Evolutionary conservation across 92 coral and sea anemone species (phyloP).

Genomic region (Isaurus tuberculatus): DNA sequence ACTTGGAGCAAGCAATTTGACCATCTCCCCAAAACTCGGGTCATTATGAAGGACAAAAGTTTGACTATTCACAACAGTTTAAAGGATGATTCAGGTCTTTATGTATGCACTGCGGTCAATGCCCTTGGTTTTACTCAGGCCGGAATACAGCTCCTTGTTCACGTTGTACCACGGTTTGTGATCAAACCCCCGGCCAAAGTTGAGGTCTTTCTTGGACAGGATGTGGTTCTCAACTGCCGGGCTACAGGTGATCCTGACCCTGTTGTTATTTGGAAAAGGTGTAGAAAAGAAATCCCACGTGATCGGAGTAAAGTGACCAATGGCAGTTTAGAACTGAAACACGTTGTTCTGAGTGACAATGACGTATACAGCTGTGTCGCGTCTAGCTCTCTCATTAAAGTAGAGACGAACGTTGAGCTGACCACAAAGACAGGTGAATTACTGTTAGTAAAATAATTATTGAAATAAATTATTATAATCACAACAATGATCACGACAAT

Average conservation of each 20-base stretch:
- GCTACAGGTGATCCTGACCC: constrained; percentile 8
- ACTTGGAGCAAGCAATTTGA: constrained; percentile 37
- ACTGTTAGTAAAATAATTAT: no score
- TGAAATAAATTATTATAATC: no score
- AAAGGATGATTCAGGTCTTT: constrained; percentile 5
- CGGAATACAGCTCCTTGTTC: constrained; percentile 10
- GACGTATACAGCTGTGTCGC: constrained; percentile 34
- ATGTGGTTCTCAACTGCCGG: constrained; percentile 9
- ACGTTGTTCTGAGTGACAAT: constrained; percentile 21
- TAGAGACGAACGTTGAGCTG: neutral
- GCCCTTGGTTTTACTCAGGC: neutral
- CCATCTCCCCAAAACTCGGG: neutral
- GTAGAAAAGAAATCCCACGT: constrained; percentile 7
- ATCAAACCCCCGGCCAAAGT: constrained; percentile 15
- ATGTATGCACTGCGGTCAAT: constrained; percentile 21
- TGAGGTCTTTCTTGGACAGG: constrained; percentile 29
- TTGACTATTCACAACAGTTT: neutral
- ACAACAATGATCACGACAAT: neutral
- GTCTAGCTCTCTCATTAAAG: neutral
- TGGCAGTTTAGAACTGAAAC: neutral
- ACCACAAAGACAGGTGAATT: constrained; percentile 16
- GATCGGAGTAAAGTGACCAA: constrained; percentile 26
- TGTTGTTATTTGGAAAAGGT: neutral
- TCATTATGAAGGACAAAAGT: constrained; percentile 1
- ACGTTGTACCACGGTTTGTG: constrained; percentile 10